Percentiles rank a stretch among this genome's conserved stretches.
Evolutionary conservation across 2,797 vertebrate species (phyloP).

Genomic region (Balearica regulorum): DNA sequence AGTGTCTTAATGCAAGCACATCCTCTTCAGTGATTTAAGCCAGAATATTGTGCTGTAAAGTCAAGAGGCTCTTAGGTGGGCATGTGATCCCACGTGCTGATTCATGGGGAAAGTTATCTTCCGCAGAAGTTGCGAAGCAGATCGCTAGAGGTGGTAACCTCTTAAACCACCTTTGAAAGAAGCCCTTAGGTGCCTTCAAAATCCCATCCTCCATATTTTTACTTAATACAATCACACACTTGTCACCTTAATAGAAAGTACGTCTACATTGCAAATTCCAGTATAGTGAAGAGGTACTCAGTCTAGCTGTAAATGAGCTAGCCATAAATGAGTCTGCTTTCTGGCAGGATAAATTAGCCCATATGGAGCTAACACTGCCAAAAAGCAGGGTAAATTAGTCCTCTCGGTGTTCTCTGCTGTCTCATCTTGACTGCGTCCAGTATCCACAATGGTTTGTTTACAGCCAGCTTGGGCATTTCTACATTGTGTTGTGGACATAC

Average conservation of each 20-base stretch:
- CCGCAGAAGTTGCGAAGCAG: neutral
- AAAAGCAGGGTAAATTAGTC: conserved; percentile 13
- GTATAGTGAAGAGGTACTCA: neutral
- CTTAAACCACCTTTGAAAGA: neutral
- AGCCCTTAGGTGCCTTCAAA: neutral
- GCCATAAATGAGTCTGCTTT: neutral
- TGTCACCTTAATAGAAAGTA: neutral
- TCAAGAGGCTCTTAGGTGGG: neutral
- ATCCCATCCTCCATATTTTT: neutral
- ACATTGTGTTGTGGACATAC: neutral
- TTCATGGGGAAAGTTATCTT: neutral
- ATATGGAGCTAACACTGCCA: conserved; percentile 3
- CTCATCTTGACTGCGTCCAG: neutral
- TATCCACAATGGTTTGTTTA: neutral
- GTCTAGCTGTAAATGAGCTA: conserved; percentile 16
- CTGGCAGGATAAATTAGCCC: conserved; percentile 28
- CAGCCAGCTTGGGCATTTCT: neutral
- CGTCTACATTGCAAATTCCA: neutral
- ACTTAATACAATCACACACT: neutral
- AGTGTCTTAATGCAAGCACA: neutral
- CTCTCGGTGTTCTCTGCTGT: neutral
- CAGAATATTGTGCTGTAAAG: neutral
- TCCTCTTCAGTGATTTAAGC: neutral
- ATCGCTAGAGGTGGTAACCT: neutral
- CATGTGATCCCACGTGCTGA: rapidly evolving